Conservation (phyloP, 2,113 vertebrate species). For the Callionymus lyra region DNA sequence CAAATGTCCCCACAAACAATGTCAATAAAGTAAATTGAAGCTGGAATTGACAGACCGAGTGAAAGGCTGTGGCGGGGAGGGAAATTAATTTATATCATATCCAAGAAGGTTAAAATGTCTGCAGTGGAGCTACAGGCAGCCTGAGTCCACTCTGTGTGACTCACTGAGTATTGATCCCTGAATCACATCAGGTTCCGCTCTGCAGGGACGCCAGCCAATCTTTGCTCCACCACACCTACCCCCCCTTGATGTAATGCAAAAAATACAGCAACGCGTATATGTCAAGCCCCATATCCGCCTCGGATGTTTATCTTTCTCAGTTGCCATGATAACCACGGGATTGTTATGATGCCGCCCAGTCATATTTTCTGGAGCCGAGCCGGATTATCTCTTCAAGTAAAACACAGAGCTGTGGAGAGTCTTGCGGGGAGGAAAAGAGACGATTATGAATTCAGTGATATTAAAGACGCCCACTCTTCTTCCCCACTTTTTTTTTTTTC, state of each 20-base stretch:
- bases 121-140: slow-evolving; percentile 5
- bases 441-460: slow-evolving; percentile 53
- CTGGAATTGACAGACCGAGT: background rate
- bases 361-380: slow-evolving; percentile 12
- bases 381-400: slow-evolving; percentile 23
- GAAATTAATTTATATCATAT: slow-evolving; percentile 12
- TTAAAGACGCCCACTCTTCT: slow-evolving; percentile 50
- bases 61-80: background rate
- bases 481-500: slow-evolving; percentile 6
- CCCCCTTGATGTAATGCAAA: slow-evolving; percentile 2
- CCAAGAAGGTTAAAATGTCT: slow-evolving; percentile 8
- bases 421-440: slow-evolving; percentile 29
- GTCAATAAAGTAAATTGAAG: background rate
- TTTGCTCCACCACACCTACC: background rate
- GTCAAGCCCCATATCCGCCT: background rate
- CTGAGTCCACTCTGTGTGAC: slow-evolving; percentile 7
- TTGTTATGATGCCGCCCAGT: slow-evolving; percentile 15
- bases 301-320: slow-evolving; percentile 16
- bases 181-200: slow-evolving; percentile 14
- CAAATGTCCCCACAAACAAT: no score
- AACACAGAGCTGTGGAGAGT: slow-evolving; percentile 9
- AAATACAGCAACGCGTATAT: background rate
- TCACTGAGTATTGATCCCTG: slow-evolving; percentile 12
- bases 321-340: slow-evolving; percentile 6
- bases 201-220: slow-evolving; percentile 2